A percentile compares a stretch with the other conserved stretches of the same genome.
Evolutionary conservation across 2,113 vertebrate genomes (phyloP).

Genomic region (Paramisgurnus dabryanus): DNA sequence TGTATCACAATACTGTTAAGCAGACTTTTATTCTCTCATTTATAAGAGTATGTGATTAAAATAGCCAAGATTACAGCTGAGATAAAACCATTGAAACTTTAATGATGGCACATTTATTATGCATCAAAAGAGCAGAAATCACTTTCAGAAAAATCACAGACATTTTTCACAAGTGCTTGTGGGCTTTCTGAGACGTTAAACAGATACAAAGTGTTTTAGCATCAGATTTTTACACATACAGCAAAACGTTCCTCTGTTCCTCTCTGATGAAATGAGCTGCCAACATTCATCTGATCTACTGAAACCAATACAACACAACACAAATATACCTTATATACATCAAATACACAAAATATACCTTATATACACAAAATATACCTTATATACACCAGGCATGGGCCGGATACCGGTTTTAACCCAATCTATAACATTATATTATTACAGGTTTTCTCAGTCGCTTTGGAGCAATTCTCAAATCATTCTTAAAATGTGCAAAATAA

Average conservation of each 20-base stretch:
- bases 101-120: slow-evolving; percentile 22
- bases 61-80: not conserved
- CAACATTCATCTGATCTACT: not conserved
- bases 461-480: too few relatives aligned
- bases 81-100: not conserved
- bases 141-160: not conserved
- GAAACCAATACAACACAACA: too few relatives aligned
- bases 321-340: too few relatives aligned
- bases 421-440: too few relatives aligned
- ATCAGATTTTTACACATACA: not conserved
- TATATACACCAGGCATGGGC: too few relatives aligned
- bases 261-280: too few relatives aligned
- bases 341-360: too few relatives aligned
- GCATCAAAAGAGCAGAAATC: not conserved
- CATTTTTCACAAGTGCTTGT: not conserved
- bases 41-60: not conserved
- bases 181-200: not conserved
- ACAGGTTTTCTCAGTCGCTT: too few relatives aligned
- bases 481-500: too few relatives aligned
- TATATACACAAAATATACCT: too few relatives aligned
- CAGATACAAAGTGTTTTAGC: not conserved
- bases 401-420: too few relatives aligned
- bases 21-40: not conserved
- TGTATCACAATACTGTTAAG: too few relatives aligned
- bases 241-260: not conserved